Base-by-base conservation (phyloP, 2,113 vertebrate species). In the Sebastes fasciatus region DNA sequence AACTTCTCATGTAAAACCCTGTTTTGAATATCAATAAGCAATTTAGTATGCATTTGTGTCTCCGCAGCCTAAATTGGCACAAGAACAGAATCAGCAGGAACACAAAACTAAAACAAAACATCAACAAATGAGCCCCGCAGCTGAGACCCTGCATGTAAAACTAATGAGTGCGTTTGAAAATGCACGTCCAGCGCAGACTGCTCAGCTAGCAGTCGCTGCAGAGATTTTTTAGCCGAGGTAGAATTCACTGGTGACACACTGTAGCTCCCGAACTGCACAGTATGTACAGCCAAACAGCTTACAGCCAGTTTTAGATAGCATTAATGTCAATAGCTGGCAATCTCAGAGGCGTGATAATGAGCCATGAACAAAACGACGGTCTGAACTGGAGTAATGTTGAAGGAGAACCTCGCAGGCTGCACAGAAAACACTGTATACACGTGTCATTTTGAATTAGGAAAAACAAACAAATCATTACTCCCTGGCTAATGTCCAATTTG, bases 261-360 rank as follows among this genome's bases (percentile, higher is more conserved):
- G 58, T 13, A 70, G 58, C 66, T 79, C 45, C 58, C 21, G 64
- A 62, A 78, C 46, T 67, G 62, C 68, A 80, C 67, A 83, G 65
- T 60, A 74, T 63, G 70, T 77, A 48, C 66, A 81, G 80, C 70
- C 74, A 79, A 75, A 63, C 68, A 42, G 67, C 75, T 79, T 67
- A 49, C 74, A 77, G 70, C 14, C 76, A 78, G 58, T 89, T 85
- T 61, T 83, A 70, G 80, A 79, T 84, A 66, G 72, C 60, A 86
- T 84, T 80, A 79, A 88, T 85, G 83, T 84, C 81, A 83, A 82
- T 80, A 77, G 80, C 57, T 82, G 77, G 68, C 74, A 66, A 85
- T 75, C 77, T 82, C 80, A 19, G 17, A 52, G 77, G 83, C 0
- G 10, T 76, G 75, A 85, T 84, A 83, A 88, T 89, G 85, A 88